Evolutionary conservation across 2,888 invertebrate genomes (phyloP).

Genomic region (Aspidiotus rigidus): DNA sequence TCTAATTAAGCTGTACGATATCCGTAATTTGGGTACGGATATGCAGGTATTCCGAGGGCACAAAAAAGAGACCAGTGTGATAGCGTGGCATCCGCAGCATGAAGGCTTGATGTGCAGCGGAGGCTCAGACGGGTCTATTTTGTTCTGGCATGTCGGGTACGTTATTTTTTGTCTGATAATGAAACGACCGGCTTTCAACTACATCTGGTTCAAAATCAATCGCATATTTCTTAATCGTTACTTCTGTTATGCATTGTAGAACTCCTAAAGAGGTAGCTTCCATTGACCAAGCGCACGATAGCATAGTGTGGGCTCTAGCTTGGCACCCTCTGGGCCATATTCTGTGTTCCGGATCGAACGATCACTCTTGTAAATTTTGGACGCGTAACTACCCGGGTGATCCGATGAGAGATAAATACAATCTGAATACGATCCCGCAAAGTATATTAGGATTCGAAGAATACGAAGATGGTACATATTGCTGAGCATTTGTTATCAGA

Average conservation of each 20-base stretch:
- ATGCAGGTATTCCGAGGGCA: constrained; percentile 96
- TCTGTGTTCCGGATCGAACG: constrained; percentile 97
- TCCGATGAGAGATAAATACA: constrained; percentile 95
- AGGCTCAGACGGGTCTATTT: constrained; percentile 94
- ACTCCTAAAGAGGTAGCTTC: constrained; percentile 73
- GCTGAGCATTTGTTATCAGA: not conserved
- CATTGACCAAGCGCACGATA: constrained; percentile 97
- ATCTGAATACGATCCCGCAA: constrained; percentile 81
- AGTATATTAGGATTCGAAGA: constrained; percentile 65
- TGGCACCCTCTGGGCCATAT: constrained; percentile 99
- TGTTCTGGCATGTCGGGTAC: constrained; percentile 97
- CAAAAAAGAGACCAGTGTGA: constrained; percentile 95
- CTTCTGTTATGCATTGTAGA: constrained; percentile 3
- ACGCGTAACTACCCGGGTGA: constrained; percentile 97
- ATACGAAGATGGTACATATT: constrained; percentile 46
- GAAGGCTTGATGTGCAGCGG: constrained; percentile 96
- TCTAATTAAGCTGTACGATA: constrained; percentile 92
- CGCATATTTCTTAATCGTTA: too few species aligned
- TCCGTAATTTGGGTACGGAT: constrained; percentile 89
- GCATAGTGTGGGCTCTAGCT: constrained; percentile 96
- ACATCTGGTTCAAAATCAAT: not conserved
- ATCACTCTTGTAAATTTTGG: constrained; percentile 99
- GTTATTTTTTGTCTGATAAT: constrained; percentile 40
- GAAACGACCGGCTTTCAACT: not conserved
- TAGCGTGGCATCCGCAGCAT: constrained; percentile 97